Evolutionary conservation across 2,888 invertebrate genomes (phyloP), one percentile per base, ranked within the genome.

Genomic region (Resseliella maxima): DNA sequence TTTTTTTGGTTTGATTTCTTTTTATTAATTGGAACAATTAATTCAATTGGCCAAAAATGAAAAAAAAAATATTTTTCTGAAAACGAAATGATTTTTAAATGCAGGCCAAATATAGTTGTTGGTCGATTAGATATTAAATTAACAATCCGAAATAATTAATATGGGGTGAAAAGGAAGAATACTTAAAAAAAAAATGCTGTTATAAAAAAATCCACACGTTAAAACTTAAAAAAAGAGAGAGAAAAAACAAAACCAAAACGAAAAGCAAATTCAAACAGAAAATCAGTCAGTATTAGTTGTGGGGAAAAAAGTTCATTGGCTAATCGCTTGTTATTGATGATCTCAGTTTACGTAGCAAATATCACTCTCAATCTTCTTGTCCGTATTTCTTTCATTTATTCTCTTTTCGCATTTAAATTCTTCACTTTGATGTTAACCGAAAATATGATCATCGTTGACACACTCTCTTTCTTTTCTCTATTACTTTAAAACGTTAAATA

Each of bases 31-130:
- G 18, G 31, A 83, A 83, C 46, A 50, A 27, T 59, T 18, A 24
- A 59, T 59, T 59, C 59, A 59, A 59, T 59, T 59, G n/a, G n/a
- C n/a, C n/a, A 31, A 31, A 31, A 31, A 15, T 15, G 0, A 41
- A 85, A 38, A 41, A 2, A 38, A 85, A n/a, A n/a, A n/a, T n/a
- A n/a, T n/a, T n/a, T n/a, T 24, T 41, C 85, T 45, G 85, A 85
- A 85, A 85, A 85, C 85, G 85, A 85, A 41, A 85, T 85, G 85
- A 41, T 85, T 85, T 85, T 21, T 0, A n/a, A n/a, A 41, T 85
- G 45, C 45, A 8, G 41, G 38, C 45, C 85, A n/a, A 41, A 85
- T n/a, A n/a, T n/a, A n/a, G n/a, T n/a, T n/a, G n/a, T 85, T 85
- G 41, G 5, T 85, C 31, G 72, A 64, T 27, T 24, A 27, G 31